Base-by-base conservation (phyloP, 2,797 vertebrate genomes). In the Spheniscus humboldti region DNA sequence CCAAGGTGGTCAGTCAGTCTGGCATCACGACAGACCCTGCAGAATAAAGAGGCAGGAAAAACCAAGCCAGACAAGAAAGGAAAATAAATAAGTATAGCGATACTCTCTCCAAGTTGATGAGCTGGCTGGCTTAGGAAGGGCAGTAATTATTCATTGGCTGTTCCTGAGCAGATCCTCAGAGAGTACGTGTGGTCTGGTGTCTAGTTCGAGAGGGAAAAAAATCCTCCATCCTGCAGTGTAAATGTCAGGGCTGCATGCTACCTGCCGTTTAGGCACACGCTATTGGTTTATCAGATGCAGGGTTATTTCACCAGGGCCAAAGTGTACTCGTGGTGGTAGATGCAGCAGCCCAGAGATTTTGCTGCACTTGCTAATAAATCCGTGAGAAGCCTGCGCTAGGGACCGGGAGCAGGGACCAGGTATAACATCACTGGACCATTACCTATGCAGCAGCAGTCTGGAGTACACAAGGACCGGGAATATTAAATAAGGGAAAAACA, bases 1-100 rank as follows among this genome's bases (percentile, higher is more conserved):
- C 1, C 1, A 1, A 68, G 39, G 11, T 6, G 31, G 66, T 45
- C 59, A 16, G n/a, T 7, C 2, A 0, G 14, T 13, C 56, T 31
- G 35, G 47, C 66, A 68, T 28, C 39, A 50, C 2, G 0, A 67
- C 30, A 35, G 43, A 68, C 22, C 28, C 19, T 18, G 16, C 20
- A 52, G 57, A 43, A 53, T 7, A 56, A 35, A 39, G 12, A 24
- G 8, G 33, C 7, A 66, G 9, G 13, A 31, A 66, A 79, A 79
- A 12, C 4, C 41, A 76, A 77, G 28, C 25, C 64, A 88, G 68
- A 33, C 47, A 37, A 22, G 1, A 62, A 60, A 55, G 11, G 43
- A 50, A 88, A 76, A n/a, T 15, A 81, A 71, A 25, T 9, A 77
- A 71, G 24, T 27, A 45, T 2, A 64, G 50, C 7, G 1, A 59